A percentile compares a stretch with the other conserved stretches of the same genome.
These are phyloP conservation scores for Muricea muricata DNA, from an alignment of 92 coral and sea anemone species.

Conservation along the genomic window DNA sequence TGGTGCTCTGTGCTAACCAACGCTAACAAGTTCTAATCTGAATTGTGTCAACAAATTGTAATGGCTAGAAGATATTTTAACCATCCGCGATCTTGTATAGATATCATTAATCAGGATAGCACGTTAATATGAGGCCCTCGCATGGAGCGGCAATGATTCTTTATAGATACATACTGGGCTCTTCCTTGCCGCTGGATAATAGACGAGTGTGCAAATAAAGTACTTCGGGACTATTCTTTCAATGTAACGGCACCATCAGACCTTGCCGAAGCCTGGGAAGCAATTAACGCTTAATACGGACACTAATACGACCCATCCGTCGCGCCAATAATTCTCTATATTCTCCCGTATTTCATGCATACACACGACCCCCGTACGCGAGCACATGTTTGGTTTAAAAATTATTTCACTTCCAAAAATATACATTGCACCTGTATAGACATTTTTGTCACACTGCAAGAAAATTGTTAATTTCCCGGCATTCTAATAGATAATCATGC, in stretches of 20 bases:
- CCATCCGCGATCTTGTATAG: not conserved
- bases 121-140: not conserved
- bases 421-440: not conserved
- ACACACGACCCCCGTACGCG: too few relatives aligned
- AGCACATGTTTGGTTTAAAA: conserved; percentile 19
- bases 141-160: not conserved
- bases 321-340: conserved; percentile 2
- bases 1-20: not conserved
- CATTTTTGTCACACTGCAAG: not conserved
- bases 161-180: not conserved
- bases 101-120: conserved; percentile 23
- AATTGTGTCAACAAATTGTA: conserved; percentile 27
- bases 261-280: not conserved
- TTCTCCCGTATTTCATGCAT: conserved; percentile 17
- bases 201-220: not conserved
- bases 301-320: conserved; percentile 17
- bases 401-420: not conserved
- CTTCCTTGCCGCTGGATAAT: not conserved
- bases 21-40: not conserved
- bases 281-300: conserved; percentile 31
- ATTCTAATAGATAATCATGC: too few relatives aligned
- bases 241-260: not conserved
- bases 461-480: not conserved
- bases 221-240: not conserved
- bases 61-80: conserved; percentile 3